Conservation (phyloP, 2,888 invertebrate genomes). For the Acrobasis repandana region DNA sequence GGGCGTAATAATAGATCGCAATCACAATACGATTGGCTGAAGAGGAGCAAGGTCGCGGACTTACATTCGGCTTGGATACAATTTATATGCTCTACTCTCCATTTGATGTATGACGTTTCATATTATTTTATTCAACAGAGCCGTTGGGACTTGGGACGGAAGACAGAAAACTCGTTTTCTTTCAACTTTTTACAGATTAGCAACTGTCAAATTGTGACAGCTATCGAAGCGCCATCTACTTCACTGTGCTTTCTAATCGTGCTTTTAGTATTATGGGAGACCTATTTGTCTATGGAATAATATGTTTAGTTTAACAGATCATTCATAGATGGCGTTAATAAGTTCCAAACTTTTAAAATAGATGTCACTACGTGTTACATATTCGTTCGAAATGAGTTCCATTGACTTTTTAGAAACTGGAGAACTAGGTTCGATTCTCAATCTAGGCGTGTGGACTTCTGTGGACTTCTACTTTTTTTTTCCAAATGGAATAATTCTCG, state of each 20-base stretch:
- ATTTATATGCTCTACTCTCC: constrained; percentile 52
- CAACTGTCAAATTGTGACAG: constrained; percentile 22
- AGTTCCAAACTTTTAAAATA: neutral
- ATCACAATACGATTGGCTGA: constrained; percentile 51
- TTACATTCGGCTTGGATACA: constrained; percentile 49
- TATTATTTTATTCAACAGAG: constrained; percentile 53
- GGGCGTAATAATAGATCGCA: constrained; percentile 60
- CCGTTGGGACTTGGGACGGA: constrained; percentile 51
- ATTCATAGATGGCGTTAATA: constrained; percentile 37
- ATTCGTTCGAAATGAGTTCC: too few relatives aligned
- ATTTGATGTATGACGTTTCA: constrained; percentile 59
- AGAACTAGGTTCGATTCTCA: too few relatives aligned
- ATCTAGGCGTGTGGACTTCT: too few relatives aligned
- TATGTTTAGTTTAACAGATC: neutral
- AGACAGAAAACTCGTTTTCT: constrained; percentile 55
- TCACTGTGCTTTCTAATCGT: neutral
- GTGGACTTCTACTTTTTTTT: too few relatives aligned
- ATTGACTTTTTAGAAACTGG: too few relatives aligned
- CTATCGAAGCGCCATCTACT: constrained; percentile 33
- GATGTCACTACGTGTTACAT: neutral
- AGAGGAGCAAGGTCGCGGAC: constrained; percentile 57
- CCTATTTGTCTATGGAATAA: constrained; percentile 41
- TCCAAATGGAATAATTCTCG: too few relatives aligned
- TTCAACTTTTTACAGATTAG: constrained; percentile 30
- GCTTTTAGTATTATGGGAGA: constrained; percentile 35